Base-by-base conservation (phyloP, 2,113 vertebrate species). In the Nycticryphes semicollaris region DNA sequence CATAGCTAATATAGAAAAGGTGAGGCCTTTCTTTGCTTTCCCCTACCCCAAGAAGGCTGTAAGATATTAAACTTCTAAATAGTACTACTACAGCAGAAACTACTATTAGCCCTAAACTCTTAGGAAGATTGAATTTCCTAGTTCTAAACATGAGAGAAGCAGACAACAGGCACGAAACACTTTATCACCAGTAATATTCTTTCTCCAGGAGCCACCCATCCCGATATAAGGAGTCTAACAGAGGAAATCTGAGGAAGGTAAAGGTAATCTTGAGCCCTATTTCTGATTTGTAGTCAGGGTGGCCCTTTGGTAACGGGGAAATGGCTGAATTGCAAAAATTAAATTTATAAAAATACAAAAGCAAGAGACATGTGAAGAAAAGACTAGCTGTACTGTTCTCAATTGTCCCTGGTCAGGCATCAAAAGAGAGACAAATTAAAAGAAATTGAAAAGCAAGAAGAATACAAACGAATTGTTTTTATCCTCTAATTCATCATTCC, bases 381-480 rank as follows among this genome's bases (percentile, higher is more conserved):
- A 94, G 72, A 86, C 59, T 69, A 67, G 79, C 68, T 81, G 92
- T 51, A 90, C 92, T 95, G 94, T 94, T 97, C 94, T 86, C 94
- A 97, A 90, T 96, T 94, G 93, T 86, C 75, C 57, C 69, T 90
- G 35, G 76, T 93, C 90, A 84, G 77, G 90, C 92, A 95, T 96
- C 96, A 97, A 96, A 97, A 93, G 93, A 86, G 63, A 80, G 68
- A 86, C 92, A 94, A 97, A 96, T 96, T 93, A 96, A 89, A 87
- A 95, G 90, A 95, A 96, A 96, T 2, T 93, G 85, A 94, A 96
- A 93, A 96, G 90, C 68, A 90, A 96, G 76, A 92, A 93, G 85
- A 86, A 94, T 83, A 37, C 56, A 83, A 94, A 93, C 0, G 14
- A 97, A 90, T 77, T 92, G 87, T 53, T 95, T 93, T 96, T 96